Evolutionary conservation across 2,888 invertebrate genomes (phyloP).

Genomic region (Exephanes ischioxanthus): DNA sequence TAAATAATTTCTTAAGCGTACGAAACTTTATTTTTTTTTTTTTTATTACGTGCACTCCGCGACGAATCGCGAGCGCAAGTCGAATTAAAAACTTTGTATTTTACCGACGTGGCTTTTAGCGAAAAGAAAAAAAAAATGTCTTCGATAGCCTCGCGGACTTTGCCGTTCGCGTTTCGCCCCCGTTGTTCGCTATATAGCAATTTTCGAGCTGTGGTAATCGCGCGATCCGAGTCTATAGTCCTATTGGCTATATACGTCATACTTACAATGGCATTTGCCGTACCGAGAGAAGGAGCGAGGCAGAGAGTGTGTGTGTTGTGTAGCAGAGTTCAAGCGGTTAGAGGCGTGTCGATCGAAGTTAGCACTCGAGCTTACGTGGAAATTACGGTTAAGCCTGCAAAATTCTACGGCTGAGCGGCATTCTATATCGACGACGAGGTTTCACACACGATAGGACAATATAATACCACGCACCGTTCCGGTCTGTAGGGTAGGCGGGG

Average conservation of each 20-base stretch:
- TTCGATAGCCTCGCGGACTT: conserved; percentile 18
- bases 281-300: not conserved
- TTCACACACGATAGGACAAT: conserved; percentile 32
- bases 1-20: no score
- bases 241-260: not conserved
- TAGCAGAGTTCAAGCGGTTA: conserved; percentile 50
- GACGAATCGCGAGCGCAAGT: conserved; percentile 5
- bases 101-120: not conserved
- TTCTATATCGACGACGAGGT: conserved; percentile 60
- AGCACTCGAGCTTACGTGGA: conserved; percentile 73
- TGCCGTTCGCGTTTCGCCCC: not conserved
- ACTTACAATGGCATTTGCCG: not conserved
- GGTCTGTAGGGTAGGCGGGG: not conserved
- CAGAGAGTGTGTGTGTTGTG: not conserved
- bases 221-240: not conserved
- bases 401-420: conserved; percentile 68
- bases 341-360: conserved; percentile 72
- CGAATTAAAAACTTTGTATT: conserved; percentile 12
- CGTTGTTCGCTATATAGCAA: not conserved
- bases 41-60: not conserved
- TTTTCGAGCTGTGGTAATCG: conserved; percentile 1
- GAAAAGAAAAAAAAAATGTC: not conserved
- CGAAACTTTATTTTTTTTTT: not conserved
- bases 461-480: conserved; percentile 27
- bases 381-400: conserved; percentile 71